These are phyloP conservation scores for Hesperophylax magnus DNA, from an alignment of 1,140 invertebrate genomes.

Conservation along the genomic window DNA sequence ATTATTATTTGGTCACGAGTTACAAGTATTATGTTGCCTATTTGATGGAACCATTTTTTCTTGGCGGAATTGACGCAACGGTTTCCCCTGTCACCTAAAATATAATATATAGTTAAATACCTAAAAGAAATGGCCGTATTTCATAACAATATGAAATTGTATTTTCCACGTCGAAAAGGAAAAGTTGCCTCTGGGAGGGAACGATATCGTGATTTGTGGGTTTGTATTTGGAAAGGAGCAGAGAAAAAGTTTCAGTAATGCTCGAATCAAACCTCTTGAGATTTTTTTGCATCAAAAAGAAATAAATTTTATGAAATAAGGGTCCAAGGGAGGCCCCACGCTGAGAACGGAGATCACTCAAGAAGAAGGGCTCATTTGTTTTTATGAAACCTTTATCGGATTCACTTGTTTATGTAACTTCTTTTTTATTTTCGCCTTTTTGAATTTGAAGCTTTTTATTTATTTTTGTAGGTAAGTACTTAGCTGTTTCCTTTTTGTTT, in stretches of 20 bases:
- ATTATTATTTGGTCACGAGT: too few species aligned
- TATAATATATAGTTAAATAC: conserved; percentile 10
- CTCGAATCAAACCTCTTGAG: conserved; percentile 20
- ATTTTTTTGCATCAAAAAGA: conserved; percentile 33
- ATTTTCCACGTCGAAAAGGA: conserved; percentile 3
- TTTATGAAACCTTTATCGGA: conserved; percentile 20
- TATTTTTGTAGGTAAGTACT: not conserved
- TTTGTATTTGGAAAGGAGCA: conserved; percentile 21
- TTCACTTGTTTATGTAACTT: conserved; percentile 7
- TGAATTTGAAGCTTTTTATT: not conserved
- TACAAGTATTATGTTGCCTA: too few species aligned
- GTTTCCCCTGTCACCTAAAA: not conserved
- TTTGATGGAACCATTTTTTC: too few species aligned
- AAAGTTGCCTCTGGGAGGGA: not conserved
- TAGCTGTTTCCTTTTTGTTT: too few species aligned
- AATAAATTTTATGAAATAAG: conserved; percentile 34
- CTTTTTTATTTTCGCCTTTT: not conserved
- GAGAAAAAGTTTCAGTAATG: conserved; percentile 37
- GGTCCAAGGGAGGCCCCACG: not conserved
- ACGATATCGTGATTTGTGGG: conserved; percentile 3
- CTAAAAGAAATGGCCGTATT: conserved; percentile 6
- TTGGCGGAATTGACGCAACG: too few species aligned
- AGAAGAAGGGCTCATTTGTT: conserved; percentile 17
- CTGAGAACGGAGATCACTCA: not conserved
- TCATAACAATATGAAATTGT: conserved; percentile 24